Percentiles rank a stretch among this genome's conserved stretches.
These are phyloP conservation scores for Parnassius mnemosyne DNA, from an alignment of 2,888 invertebrate genomes.

Conservation along the genomic window DNA sequence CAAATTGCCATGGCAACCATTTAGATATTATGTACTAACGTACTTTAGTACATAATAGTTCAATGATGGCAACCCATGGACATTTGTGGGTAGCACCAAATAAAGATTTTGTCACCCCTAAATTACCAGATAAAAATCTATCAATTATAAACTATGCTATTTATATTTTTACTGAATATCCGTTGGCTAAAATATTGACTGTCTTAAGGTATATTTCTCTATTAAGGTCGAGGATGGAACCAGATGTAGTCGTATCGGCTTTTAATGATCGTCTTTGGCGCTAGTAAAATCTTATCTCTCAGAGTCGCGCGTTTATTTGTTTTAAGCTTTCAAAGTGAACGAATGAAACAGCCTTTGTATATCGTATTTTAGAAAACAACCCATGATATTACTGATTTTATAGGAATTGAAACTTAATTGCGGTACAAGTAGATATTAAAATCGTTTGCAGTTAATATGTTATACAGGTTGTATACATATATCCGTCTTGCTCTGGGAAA, in stretches of 20 bases:
- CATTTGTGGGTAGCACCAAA: too few relatives aligned
- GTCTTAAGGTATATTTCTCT: not conserved
- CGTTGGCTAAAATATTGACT: not conserved
- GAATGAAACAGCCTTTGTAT: slow-evolving; percentile 70
- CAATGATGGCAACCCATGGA: too few relatives aligned
- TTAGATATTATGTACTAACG: too few relatives aligned
- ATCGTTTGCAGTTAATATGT: slow-evolving; percentile 33
- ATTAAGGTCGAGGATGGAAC: slow-evolving; percentile 6
- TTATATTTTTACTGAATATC: too few relatives aligned
- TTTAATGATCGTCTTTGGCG: slow-evolving; percentile 61
- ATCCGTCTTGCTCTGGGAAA: slow-evolving; percentile 64
- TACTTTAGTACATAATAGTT: too few relatives aligned
- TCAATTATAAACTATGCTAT: too few relatives aligned
- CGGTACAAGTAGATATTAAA: slow-evolving; percentile 24
- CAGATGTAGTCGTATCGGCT: slow-evolving; percentile 46
- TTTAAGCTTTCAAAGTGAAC: slow-evolving; percentile 75
- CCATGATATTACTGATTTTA: slow-evolving; percentile 27
- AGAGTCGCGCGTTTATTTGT: slow-evolving; percentile 72
- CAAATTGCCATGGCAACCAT: too few relatives aligned
- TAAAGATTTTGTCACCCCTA: too few relatives aligned
- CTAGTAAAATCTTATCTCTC: slow-evolving; percentile 68
- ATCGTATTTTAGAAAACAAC: slow-evolving; percentile 47
- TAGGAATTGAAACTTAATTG: slow-evolving; percentile 28
- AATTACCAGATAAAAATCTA: too few relatives aligned
- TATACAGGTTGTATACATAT: slow-evolving; percentile 51